Base-by-base conservation (phyloP, 2,888 invertebrate genomes). In the Aspidiotus rigidus region DNA sequence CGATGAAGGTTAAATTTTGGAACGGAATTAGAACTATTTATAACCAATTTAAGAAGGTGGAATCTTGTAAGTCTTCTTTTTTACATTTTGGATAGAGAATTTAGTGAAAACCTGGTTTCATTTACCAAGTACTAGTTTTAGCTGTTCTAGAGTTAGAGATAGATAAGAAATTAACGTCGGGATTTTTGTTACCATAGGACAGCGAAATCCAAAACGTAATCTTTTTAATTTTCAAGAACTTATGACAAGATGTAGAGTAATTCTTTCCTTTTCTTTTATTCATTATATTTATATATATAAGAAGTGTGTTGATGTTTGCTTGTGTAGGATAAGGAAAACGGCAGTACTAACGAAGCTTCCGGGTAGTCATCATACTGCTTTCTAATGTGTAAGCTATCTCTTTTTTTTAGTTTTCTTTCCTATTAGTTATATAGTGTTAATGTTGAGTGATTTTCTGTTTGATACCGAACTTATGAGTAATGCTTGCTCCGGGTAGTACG, bases 21-120 rank as follows among this genome's bases (percentile, higher is more conserved):
- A 73, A 73, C 73, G 73, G 74, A 62, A 73, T 76, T 73, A 74
- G 75, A 74, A 75, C 75, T 73, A 73, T 76, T 71, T 76, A 75
- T 73, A 73, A 73, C 72, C 75, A 76, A 72, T 76, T 74, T 75
- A 76, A 76, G 75, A 76, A 74, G 73, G 74, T 75, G 69, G 75
- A 76, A 73, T 73, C 74, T 73, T 74, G 76, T 76, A 76, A 76
- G 76, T 76, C 55, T 40, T 28, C 41, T 17, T 44, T 62, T 64
- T 44, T 42, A 57, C 63, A 15, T 28, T 10, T 28, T 69, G 61
- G 61, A 53, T 42, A 10, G 59, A 59, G 17, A 59, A 57, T 11
- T 42, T 54, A 28, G 54, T 57, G 41, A 56, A 64, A 11, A 57
- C n/a, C n/a, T 64, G 13, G 6, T 28, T 13, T 9, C 16, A 53